Conservation (phyloP, 2,113 vertebrate species). For the Chaetodon auriga region DNA sequence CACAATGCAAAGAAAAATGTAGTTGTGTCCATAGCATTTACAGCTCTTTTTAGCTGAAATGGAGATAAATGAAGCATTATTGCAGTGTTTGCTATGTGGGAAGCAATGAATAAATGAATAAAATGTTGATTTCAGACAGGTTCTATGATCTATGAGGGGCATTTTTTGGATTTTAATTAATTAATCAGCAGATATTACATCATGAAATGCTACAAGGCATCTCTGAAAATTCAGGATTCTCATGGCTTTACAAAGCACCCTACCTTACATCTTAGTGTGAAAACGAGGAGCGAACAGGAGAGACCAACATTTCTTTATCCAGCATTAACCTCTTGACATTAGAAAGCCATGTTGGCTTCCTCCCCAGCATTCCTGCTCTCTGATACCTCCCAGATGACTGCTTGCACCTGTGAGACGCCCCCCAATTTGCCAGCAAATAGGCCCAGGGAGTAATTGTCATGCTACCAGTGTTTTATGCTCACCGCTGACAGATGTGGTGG, state of each 20-base stretch:
- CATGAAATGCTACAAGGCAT: background rate
- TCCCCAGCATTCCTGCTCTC: slow-evolving; percentile 46
- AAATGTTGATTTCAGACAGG: background rate
- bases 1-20: background rate
- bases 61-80: background rate
- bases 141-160: background rate
- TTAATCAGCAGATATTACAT: background rate
- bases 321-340: slow-evolving; percentile 34
- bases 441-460: slow-evolving; percentile 28
- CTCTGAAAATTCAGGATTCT: background rate
- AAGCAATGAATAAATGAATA: background rate
- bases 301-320: slow-evolving; percentile 7
- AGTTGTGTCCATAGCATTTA: background rate
- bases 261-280: background rate
- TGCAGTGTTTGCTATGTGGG: no score
- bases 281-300: background rate
- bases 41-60: background rate
- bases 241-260: background rate
- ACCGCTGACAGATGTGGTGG: slow-evolving; percentile 40
- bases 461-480: slow-evolving; percentile 39
- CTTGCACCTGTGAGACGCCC: slow-evolving; percentile 54
- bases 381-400: slow-evolving; percentile 38
- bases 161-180: background rate
- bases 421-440: slow-evolving; percentile 18
- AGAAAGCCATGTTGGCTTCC: slow-evolving; percentile 29